Evolutionary conservation across 2,888 invertebrate species (phyloP), one percentile per base, ranked within the genome.

Genomic region (Cartodere bifasciata): DNA sequence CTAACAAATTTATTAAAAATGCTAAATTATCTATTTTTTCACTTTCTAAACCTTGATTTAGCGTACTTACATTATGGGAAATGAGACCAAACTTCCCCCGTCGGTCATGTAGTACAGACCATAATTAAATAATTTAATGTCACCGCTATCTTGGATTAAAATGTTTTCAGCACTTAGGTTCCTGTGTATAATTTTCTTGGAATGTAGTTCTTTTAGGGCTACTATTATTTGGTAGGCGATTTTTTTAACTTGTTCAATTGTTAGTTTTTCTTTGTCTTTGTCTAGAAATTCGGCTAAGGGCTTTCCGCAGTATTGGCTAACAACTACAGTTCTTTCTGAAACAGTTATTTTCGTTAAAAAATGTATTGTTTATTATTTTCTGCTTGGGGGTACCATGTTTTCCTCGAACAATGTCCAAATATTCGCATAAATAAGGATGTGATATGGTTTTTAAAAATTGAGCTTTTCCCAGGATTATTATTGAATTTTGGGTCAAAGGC

Each of bases 401-500:
- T 42, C 90, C 87, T 45, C 92, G 68, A 40, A 86, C 77, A 31
- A 95, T 75, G 60, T 94, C 92, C 23, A 97, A 64, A 62, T 95
- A 95, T 35, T 79, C 75, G 49, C 90, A 90, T 29, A 97, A 65
- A 61, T 86, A 73, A 1, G 75, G 73, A 58, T 91, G 88, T 35
- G 73, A 66, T 29, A 90, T 63, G 0, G 75, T 76, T 52, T 85
- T 80, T 10, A 95, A 64, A 36, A 72, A 65, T 55, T 92, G 91
- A 14, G 92, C 85, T 49, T 77, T 70, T 4, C 95, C 94, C 32
- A 90, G 67, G 51, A 97, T 91, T 32, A 87, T 84, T 38, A 95
- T 90, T 1, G 94, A 92, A 61, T 95, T 94, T 2, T 95, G 94
- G 2, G 95, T 95, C 12, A 95, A 64, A 0, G 97, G 97, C 27